Evolutionary conservation across 2,888 invertebrate species (phyloP), one percentile per base, ranked within the genome.

Genomic region (Carcina quercana): DNA sequence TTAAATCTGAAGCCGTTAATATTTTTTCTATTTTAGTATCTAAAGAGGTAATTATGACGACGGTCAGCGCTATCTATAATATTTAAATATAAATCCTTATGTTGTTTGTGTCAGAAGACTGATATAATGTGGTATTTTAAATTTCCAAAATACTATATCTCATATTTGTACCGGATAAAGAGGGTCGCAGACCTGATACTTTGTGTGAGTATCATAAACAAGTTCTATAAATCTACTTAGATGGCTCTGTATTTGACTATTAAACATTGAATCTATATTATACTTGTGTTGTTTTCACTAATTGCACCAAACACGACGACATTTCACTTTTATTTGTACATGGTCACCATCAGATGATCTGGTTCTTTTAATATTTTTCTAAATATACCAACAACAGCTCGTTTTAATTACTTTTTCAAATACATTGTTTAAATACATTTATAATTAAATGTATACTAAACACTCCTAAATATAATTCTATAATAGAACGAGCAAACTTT

Each of bases 271-370:
- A 63, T 63, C 52, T 51, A 64, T 67, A 68, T 72, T 76, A 75
- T 58, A 26, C 73, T 63, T 73, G 63, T 73, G 61, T 67, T 43
- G 55, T 47, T 57, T 62, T 61, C 44, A 48, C 67, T 72, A 70
- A 50, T 37, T 24, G 46, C 49, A 33, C 64, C 50, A 53, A 52
- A 42, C 54, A 55, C 67, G 60, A 73, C 59, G 70, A 64, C 72
- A 55, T 32, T 64, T 70, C 80, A 80, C 78, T 70, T 67, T 54
- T 45, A 86, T 88, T 88, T 88, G 88, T 88, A 88, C 88, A 87
- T 87, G 85, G 83, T 68, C 78, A 86, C 84, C 88, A 88, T 88
- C 88, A 88, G 88, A 88, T 88, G 88, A 87, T 88, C 88, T 88
- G 88, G 71, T 72, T 78, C 55, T 53, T 67, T 73, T 76, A 69